Base-by-base conservation (phyloP, 2,888 invertebrate species). In the Julus scandinavius region DNA sequence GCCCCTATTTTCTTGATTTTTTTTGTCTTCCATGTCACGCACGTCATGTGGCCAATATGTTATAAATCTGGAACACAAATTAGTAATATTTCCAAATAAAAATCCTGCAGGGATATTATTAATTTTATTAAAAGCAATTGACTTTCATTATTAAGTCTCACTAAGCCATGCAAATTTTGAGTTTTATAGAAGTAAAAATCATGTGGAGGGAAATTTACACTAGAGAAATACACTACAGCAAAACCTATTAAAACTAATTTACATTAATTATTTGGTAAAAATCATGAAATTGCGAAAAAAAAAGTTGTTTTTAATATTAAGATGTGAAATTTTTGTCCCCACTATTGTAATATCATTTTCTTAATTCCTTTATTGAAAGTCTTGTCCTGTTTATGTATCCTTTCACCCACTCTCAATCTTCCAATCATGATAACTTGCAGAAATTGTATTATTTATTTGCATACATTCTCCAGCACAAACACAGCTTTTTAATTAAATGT, bases 401-500 rank as follows among this genome's bases (percentile, higher is more conserved):
- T 17, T 17, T 58, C 5, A 58, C 58, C 58, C 58, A 17, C 58
- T 17, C 58, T 58, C 15, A 63, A 20, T 20, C 11, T 63, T 63
- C n/a, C 63, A 20, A n/a, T 17, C 5, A 1, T 9, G 20, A 20
- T 63, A 20, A 20, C 11, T 54, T 15, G n/a, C 63, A 63, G 20
- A 1, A n/a, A 20, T 63, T 63, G 63, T 63, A 63, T 63, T 63
- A 63, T 17, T 63, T 63, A 15, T 15, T 54, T 63, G 63, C 63
- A 63, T 7, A 63, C n/a, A n/a, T 63, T 63, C n/a, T 63, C 63
- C 63, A 63, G 63, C 63, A 63, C 63, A 63, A 63, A 20, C n/a
- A 63, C 63, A 63, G 63, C 63, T 17, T 63, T 63, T 63, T 63
- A 63, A 63, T 63, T 63, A 63, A 63, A 63, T 20, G 63, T 63